Evolutionary conservation across 37 sponge, comb jelly and placozoan species (phyloP).

Genomic region (Haliclona indistincta): DNA sequence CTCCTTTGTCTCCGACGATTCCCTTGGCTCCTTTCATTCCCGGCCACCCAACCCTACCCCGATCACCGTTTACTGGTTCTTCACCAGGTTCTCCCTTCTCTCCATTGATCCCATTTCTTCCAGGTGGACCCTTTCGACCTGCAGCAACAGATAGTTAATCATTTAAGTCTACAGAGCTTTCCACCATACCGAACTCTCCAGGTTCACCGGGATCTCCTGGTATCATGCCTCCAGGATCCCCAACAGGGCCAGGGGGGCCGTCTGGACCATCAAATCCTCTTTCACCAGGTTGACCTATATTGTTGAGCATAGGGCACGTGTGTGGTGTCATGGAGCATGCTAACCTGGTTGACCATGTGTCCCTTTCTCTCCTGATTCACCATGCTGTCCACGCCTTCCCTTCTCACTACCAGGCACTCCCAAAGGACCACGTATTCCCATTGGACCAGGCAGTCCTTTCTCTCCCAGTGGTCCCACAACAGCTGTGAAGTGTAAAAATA

Average conservation of each 20-base stretch:
- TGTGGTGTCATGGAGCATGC: too few relatives aligned
- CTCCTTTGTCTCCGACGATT: conserved; percentile 8
- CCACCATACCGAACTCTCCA: too few relatives aligned
- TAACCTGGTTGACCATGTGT: background rate
- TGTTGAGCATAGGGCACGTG: too few relatives aligned
- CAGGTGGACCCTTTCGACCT: conserved; percentile 4
- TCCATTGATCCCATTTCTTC: background rate
- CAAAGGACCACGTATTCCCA: background rate
- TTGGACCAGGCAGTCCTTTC: conserved; percentile 14
- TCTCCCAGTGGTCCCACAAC: too few relatives aligned
- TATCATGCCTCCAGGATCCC: too few relatives aligned
- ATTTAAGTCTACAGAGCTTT: too few relatives aligned
- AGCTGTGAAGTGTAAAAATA: too few relatives aligned
- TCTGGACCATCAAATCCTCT: background rate
- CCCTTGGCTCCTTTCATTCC: conserved; percentile 15
- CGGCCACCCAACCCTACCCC: conserved; percentile 7
- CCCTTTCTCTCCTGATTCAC: background rate
- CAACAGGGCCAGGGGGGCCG: background rate
- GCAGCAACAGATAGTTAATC: too few relatives aligned
- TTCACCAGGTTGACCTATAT: conserved; percentile 1
- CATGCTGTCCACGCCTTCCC: too few relatives aligned
- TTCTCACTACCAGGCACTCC: conserved; percentile 14
- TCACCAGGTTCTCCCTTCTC: conserved; percentile 16
- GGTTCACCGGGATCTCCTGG: too few relatives aligned
- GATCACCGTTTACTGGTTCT: conserved; percentile 12